A percentile compares a stretch with the other conserved stretches of the same genome.
These are phyloP conservation scores for Sphaerophoria rueppellii DNA, from an alignment of 2,888 invertebrate species.

Conservation along the genomic window DNA sequence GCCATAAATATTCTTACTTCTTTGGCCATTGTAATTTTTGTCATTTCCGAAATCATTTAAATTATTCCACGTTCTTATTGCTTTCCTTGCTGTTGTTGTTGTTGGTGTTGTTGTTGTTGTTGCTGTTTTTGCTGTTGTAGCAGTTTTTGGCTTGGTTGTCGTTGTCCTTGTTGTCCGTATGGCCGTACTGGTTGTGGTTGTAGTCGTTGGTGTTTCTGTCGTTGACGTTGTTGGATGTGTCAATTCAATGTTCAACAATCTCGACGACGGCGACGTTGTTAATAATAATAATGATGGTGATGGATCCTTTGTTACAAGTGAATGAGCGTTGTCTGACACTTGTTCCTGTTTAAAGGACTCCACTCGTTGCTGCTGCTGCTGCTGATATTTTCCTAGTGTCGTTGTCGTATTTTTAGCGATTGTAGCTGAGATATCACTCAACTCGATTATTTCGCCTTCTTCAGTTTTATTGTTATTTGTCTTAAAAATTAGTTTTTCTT, in stretches of 20 bases:
- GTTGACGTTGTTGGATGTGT: slow-evolving; percentile 73
- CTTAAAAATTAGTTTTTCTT: slow-evolving; percentile 77
- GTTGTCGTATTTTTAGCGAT: slow-evolving; percentile 69
- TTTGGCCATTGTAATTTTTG: slow-evolving; percentile 59
- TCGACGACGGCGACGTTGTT: slow-evolving; percentile 57
- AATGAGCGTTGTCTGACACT: slow-evolving; percentile 62
- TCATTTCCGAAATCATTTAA: slow-evolving; percentile 62
- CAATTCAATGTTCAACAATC: slow-evolving; percentile 74
- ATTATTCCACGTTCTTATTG: slow-evolving; percentile 61
- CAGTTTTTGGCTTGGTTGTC: not conserved
- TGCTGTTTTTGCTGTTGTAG: slow-evolving; percentile 37
- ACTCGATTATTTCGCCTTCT: slow-evolving; percentile 48
- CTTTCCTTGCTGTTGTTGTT: slow-evolving; percentile 62
- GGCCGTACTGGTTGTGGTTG: slow-evolving; percentile 56
- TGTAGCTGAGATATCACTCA: slow-evolving; percentile 35
- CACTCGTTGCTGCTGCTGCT: slow-evolving; percentile 8
- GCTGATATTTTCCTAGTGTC: slow-evolving; percentile 13
- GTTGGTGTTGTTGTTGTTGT: slow-evolving; percentile 33
- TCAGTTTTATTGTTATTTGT: slow-evolving; percentile 56
- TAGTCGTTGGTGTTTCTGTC: slow-evolving; percentile 57
- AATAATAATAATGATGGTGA: slow-evolving; percentile 56
- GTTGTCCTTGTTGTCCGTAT: slow-evolving; percentile 14
- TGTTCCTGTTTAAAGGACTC: slow-evolving; percentile 27
- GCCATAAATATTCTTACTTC: slow-evolving; percentile 56
- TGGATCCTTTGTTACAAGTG: slow-evolving; percentile 64